Evolutionary conservation across 1,140 invertebrate species (phyloP), one percentile per base, ranked within the genome.

Genomic region (Condylostylus longicornis): DNA sequence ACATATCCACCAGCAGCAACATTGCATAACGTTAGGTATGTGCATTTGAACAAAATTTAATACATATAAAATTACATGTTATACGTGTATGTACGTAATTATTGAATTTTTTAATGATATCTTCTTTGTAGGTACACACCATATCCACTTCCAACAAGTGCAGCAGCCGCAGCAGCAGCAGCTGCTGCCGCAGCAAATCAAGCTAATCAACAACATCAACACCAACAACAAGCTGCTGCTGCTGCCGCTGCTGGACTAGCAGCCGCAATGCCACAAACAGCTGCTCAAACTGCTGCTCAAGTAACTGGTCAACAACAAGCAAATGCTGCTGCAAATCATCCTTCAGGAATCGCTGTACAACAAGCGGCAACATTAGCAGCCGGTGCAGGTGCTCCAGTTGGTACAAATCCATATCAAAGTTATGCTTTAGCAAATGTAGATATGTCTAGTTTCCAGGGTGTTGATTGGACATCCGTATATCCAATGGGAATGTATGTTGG

Each of bases 401-500:
- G 68, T 23, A 66, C 69, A 19, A 71, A 75, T 28, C 75, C 74
- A 42, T 78, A 79, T 47, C 77, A 82, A 48, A 79, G 81, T 13
- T 84, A 86, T 63, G 76, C 81, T 46, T 70, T 87, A 33, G 78
- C 82, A 51, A 85, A 85, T 57, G 81, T 87, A 33, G 83, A 87
- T 62, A 87, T 87, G 83, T 82, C 80, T 29, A 82, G 80, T 53
- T 87, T 87, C 70, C 83, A 87, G 60, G 80, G 82, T 29, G 79
- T 87, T 42, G 84, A 87, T 63, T 87, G 84, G 84, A 74, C 77
- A 45, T 78, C 79, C 48, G 82, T 87, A 79, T 87, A 87, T 61
- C 82, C 82, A 45, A 81, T 86, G 69, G 82, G 82, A 51, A 86
- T 86, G 82, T 87, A 86, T 65, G 81, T 84, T 54, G n/a, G n/a